Conservation (phyloP, 2,113 vertebrate genomes). For the Corvus hawaiiensis region DNA sequence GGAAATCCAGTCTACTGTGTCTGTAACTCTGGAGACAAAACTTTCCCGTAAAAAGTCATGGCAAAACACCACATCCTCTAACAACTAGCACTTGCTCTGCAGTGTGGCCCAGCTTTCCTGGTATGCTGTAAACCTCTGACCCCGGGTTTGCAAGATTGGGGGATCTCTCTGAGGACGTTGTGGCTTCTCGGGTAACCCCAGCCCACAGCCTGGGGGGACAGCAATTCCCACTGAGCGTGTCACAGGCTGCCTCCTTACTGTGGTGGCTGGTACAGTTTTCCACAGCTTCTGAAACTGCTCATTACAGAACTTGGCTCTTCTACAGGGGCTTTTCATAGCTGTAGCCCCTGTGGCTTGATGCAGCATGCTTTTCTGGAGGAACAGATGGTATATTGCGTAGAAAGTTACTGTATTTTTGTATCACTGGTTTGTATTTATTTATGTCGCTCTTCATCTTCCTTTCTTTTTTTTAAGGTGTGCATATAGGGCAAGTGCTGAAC, state of each 20-base stretch:
- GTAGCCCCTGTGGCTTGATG: slow-evolving; percentile 44
- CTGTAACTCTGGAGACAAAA: slow-evolving; percentile 8
- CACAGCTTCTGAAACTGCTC: slow-evolving; percentile 1
- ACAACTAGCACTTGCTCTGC: not conserved
- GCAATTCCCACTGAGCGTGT: not conserved
- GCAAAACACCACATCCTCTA: not conserved
- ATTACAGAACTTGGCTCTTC: not conserved
- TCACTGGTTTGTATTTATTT: slow-evolving; percentile 13
- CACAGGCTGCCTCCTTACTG: not conserved
- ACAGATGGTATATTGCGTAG: slow-evolving; percentile 58
- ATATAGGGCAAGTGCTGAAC: not conserved
- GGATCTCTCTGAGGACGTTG: not conserved
- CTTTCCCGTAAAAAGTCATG: not conserved
- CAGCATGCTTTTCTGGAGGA: slow-evolving; percentile 25
- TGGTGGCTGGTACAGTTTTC: not conserved
- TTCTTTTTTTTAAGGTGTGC: not conserved
- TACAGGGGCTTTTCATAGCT: slow-evolving; percentile 35
- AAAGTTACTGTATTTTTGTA: slow-evolving; percentile 42
- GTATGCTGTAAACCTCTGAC: not conserved
- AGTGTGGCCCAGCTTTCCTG: not conserved
- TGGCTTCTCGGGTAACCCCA: not conserved
- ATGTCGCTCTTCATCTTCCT: not conserved
- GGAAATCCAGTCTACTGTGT: slow-evolving; percentile 19
- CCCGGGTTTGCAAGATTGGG: not conserved
- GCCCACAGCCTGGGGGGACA: accelerated